Evolutionary conservation across 2,113 vertebrate species (phyloP).

Genomic region (Lepidothrix coronata): DNA sequence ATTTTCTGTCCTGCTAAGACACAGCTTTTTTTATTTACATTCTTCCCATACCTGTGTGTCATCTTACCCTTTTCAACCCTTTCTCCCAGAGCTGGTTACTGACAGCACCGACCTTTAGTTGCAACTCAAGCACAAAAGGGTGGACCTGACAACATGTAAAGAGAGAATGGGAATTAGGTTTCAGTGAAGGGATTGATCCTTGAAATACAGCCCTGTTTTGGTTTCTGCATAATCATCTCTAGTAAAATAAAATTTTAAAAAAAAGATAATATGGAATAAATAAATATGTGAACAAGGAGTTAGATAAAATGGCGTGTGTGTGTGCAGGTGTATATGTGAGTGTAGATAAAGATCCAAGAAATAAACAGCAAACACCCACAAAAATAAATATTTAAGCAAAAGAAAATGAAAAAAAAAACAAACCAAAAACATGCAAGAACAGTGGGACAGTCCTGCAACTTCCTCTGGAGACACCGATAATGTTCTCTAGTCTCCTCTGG

Average conservation of each 20-base stretch:
- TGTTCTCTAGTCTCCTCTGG: neutral
- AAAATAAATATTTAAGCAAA: neutral
- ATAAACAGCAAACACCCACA: neutral
- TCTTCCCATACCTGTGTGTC: neutral
- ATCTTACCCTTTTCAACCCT: neutral
- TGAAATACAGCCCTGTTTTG: neutral
- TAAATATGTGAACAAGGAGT: neutral
- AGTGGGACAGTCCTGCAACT: neutral
- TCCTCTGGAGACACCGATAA: neutral
- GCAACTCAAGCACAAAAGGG: neutral
- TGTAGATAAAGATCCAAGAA: neutral
- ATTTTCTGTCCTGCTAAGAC: neutral
- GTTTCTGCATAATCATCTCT: accelerated
- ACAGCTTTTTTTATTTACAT: neutral
- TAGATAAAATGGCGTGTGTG: neutral
- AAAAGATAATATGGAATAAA: neutral
- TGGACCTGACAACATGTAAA: neutral
- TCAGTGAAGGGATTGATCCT: neutral
- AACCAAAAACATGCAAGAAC: neutral
- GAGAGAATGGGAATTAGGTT: neutral
- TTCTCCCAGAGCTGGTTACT: neutral
- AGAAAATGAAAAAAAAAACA: neutral
- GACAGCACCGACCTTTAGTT: constrained; percentile 4
- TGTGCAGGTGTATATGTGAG: neutral
- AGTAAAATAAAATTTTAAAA: neutral